Evolutionary conservation across 2,888 invertebrate species (phyloP).

Genomic region (Melikaiella ostensackeni): DNA sequence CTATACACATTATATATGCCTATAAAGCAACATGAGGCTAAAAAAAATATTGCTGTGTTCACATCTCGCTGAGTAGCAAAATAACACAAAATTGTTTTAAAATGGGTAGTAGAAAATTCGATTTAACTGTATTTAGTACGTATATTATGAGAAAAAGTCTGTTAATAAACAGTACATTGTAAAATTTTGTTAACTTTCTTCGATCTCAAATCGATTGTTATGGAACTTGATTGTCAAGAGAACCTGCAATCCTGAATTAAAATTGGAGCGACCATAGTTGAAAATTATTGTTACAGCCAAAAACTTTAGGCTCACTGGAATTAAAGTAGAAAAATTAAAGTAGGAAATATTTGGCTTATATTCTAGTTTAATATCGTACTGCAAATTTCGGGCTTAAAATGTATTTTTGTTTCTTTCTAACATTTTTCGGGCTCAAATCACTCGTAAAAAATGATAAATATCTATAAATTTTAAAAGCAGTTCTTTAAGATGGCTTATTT

Average conservation of each 20-base stretch:
- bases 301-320: neutral
- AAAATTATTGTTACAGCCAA: neutral
- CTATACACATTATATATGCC: constrained; percentile 9
- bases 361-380: neutral
- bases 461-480: neutral
- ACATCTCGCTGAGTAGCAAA: neutral
- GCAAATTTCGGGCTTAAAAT: too few relatives aligned
- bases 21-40: constrained; percentile 1
- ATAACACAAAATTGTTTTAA: too few relatives aligned
- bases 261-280: neutral
- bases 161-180: neutral
- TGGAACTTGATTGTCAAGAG: neutral
- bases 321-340: neutral
- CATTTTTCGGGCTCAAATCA: neutral
- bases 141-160: neutral
- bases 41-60: constrained; percentile 23
- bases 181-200: neutral
- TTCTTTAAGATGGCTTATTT: too few relatives aligned
- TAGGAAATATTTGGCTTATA: neutral
- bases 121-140: neutral
- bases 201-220: neutral
- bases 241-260: neutral
- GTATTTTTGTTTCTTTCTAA: neutral
- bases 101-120: neutral
- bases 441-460: neutral